Evolutionary conservation across 2,797 vertebrate species (phyloP), one percentile per base, ranked within the genome.

Genomic region (Dipus sagitta): DNA sequence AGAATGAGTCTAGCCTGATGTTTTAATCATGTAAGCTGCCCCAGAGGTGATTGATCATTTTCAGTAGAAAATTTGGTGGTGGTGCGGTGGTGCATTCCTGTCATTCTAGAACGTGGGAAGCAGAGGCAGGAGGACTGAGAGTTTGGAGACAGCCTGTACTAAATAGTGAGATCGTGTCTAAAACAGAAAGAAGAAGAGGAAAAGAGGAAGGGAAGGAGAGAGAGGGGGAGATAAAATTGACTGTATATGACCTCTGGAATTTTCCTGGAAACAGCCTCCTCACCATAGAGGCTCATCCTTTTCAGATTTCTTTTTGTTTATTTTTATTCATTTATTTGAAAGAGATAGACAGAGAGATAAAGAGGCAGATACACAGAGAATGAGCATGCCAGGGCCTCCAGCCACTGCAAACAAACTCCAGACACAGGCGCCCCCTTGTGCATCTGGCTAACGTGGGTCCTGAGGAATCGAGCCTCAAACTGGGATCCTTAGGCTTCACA

Each of bases 251-350:
- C 38, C 47, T 79, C 54, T 67, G 71, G 7, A 3, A 71, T 42
- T 74, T 91, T 78, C 60, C 76, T 34, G 92, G 58, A 76, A 88
- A 60, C 28, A 84, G 75, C 67, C 91, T 95, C 52, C 24, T 86
- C 17, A 17, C 30, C n/a, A 15, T 67, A 34, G 30, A n/a, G 3
- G 52, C 38, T 77, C 38, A 54, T 32, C 52, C 7, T 15, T 76
- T 86, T 65, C 74, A 38, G 38, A 38, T 34, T 86, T 42, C 13
- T 72, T 47, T 71, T 89, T 86, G 38, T 38, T 38, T 38, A 38
- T 38, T 38, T 38, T 38, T 38, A 38, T 38, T 38, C 6, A 38
- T 38, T 38, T 38, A 38, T 38, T 38, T 38, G 38, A 38, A 6
- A 38, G 38, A 38, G 38, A 38, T 6, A 38, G 3, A 38, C 38